Percentiles rank a stretch among this genome's conserved stretches.
phyloP scores from a whole-genome alignment of 2,888 invertebrate species.

The Maniola hyperantus region DNA sequence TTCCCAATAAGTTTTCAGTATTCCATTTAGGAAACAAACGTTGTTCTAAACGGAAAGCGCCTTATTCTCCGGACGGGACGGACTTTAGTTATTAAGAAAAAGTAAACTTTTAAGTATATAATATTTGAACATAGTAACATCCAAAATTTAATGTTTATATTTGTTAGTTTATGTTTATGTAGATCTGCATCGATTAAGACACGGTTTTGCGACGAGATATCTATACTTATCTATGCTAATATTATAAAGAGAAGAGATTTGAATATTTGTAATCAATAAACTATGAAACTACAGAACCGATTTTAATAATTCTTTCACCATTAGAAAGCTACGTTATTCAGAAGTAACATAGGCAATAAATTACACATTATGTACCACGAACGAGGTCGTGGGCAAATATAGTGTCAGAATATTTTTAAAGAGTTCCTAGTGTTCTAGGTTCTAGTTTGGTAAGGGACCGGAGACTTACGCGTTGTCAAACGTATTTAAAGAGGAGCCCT shows the following conservation, averaged over 20 bases:
- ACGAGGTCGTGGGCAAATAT: too few species aligned
- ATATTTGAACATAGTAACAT: constrained; percentile 1
- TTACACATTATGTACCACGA: too few species aligned
- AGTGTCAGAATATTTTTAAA: not conserved
- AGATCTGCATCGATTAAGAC: not conserved
- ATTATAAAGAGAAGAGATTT: too few species aligned
- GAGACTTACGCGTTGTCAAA: not conserved
- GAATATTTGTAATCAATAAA: too few species aligned
- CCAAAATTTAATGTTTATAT: constrained; percentile 5
- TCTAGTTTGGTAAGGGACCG: not conserved
- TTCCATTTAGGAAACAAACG: not conserved
- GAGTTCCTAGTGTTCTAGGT: not conserved
- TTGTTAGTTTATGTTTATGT: too few species aligned
- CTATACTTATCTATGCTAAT: too few species aligned
- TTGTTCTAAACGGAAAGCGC: constrained; percentile 7
- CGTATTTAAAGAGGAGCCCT: constrained; percentile 15
- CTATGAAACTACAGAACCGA: too few species aligned
- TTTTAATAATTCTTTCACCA: too few species aligned
- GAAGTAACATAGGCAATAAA: too few species aligned
- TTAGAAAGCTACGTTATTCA: too few species aligned
- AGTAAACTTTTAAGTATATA: not conserved
- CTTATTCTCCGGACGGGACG: not conserved
- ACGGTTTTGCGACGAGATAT: not conserved
- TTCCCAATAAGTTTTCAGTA: not conserved
- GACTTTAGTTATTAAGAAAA: not conserved